Base-by-base conservation (phyloP, 2,797 vertebrate species). In the Spinibarbus caldwelli region DNA sequence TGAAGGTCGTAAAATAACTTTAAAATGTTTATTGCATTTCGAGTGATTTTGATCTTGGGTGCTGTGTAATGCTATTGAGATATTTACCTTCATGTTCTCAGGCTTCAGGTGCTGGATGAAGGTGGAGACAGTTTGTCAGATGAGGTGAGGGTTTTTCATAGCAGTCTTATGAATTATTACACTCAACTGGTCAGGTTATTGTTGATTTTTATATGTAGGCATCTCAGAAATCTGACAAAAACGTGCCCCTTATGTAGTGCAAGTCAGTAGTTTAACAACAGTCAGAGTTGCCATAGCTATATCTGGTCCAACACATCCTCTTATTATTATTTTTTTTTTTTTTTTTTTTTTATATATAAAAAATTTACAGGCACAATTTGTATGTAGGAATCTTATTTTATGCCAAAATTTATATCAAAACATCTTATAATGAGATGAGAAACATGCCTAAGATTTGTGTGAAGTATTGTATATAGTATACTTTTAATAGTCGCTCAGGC, bases 61-160 rank as follows among this genome's bases (percentile, higher is more conserved):
- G n/a, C 5, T 10, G 38, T n/a, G 12, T 29, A 10, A 43, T 29
- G 62, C 21, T 54, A 62, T 76, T 78, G 47, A 70, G 43, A 1
- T 78, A 47, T 10, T 41, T 23, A 1, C 71, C 1, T 75, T 70
- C 81, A 57, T 90, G 15, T 87, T 83, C 71, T 8, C 89, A 99
- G 98, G 92, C 93, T 99, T 89, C 96, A 96, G 94, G 96, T 95
- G 86, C 88, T 99, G 95, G 97, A 97, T 89, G 92, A 93, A 90
- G 93, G 95, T 85, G 94, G 93, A 31, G 94, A 96, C 87, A 94
- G 91, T 2, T 88, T 93, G 90, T 95, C 97, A 54, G 97, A 97
- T 86, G 97, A 99, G 96, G 98, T 98, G 89, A 86, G 93, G 86
- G 9, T 57, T n/a, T n/a, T n/a, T n/a, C n/a, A n/a, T n/a, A n/a